These are phyloP conservation scores for Misgurnus anguillicaudatus DNA, from an alignment of 2,113 vertebrate species.

Conservation along the genomic window DNA sequence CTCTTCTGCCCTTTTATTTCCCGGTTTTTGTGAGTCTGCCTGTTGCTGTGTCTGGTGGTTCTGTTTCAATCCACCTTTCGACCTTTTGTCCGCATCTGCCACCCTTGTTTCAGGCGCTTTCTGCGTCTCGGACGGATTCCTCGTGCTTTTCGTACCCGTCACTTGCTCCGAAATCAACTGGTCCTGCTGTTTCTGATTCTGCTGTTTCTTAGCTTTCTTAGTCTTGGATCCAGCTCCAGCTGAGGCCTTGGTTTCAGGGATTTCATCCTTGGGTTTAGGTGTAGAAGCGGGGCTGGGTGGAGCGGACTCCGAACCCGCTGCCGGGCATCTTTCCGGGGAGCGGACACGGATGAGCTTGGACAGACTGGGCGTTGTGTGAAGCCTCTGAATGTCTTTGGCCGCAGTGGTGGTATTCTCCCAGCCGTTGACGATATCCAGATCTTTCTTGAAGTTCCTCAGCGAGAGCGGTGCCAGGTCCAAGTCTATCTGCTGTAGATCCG, in stretches of 20 bases:
- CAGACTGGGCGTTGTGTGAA: slow-evolving; percentile 85
- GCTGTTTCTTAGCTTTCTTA: slow-evolving; percentile 88
- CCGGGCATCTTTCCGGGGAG: slow-evolving; percentile 80
- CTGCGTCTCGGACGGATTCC: slow-evolving; percentile 68
- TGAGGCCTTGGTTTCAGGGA: slow-evolving; percentile 64
- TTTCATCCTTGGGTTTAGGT: slow-evolving; percentile 72
- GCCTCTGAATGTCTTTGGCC: slow-evolving; percentile 81
- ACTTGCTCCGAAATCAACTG: slow-evolving; percentile 68
- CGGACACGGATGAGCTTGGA: slow-evolving; percentile 92
- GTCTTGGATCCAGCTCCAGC: slow-evolving; percentile 70
- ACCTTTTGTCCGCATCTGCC: slow-evolving; percentile 54
- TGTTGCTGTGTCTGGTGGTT: slow-evolving; percentile 56
- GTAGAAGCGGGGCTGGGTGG: slow-evolving; percentile 58
- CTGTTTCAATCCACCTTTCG: slow-evolving; percentile 65
- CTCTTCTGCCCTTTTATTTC: slow-evolving; percentile 70
- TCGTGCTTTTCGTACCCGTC: slow-evolving; percentile 68
- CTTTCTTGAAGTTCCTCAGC: slow-evolving; percentile 84
- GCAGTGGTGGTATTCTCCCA: slow-evolving; percentile 66
- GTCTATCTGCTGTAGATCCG: slow-evolving; percentile 91
- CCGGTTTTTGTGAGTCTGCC: slow-evolving; percentile 61
- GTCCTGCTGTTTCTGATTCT: slow-evolving; percentile 70
- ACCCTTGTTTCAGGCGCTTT: slow-evolving; percentile 68
- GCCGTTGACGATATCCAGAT: slow-evolving; percentile 78
- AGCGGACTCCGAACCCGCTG: slow-evolving; percentile 60
- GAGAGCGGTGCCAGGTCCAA: slow-evolving; percentile 93